phyloP scores from a whole-genome alignment of 2,113 vertebrate genomes.

The Camelus dromedarius region DNA sequence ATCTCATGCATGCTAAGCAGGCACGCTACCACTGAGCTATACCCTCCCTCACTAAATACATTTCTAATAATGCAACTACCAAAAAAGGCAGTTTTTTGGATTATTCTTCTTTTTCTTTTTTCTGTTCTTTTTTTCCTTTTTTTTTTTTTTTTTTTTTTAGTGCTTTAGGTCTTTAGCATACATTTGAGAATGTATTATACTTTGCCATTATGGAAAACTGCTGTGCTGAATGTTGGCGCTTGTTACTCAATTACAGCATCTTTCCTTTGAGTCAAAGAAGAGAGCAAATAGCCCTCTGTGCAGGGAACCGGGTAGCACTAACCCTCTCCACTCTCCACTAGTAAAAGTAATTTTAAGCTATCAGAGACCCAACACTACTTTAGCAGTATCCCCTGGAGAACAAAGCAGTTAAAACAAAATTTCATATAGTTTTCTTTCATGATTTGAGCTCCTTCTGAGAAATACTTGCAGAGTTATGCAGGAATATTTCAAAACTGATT shows the following conservation, averaged over 20 bases:
- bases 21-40: no score
- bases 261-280: constrained; percentile 65
- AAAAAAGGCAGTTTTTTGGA: not conserved
- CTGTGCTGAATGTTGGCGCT: constrained; percentile 51
- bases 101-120: not conserved
- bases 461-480: constrained; percentile 49
- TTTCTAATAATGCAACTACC: constrained; percentile 54
- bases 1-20: no score
- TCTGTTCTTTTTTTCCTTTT: not conserved
- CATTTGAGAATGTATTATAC: constrained; percentile 58
- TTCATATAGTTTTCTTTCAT: constrained; percentile 65
- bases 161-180: constrained; percentile 48
- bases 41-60: not conserved
- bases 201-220: constrained; percentile 60
- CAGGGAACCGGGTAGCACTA: constrained; percentile 37
- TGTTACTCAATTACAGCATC: constrained; percentile 63
- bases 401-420: constrained; percentile 56
- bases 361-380: constrained; percentile 16
- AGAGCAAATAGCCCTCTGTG: constrained; percentile 64
- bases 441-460: constrained; percentile 57
- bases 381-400: constrained; percentile 37
- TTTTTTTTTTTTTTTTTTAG: not conserved
- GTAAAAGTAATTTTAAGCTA: constrained; percentile 68
- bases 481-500: constrained; percentile 50
- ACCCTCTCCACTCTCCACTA: constrained; percentile 42